Evolutionary conservation across 1,140 invertebrate genomes (phyloP), one percentile per base, ranked within the genome.

Genomic region (Ooceraea biroi): DNA sequence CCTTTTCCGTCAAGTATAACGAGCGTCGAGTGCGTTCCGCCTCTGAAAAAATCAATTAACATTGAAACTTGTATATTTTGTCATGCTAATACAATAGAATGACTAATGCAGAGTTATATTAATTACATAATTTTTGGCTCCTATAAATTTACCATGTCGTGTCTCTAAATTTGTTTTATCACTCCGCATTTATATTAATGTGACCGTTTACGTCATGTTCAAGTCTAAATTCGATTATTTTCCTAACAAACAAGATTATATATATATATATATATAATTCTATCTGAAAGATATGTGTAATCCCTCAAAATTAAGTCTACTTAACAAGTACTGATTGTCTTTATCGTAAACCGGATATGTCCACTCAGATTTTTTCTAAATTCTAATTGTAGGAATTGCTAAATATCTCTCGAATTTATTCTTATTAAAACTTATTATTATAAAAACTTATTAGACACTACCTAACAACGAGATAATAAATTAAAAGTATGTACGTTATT

Each of bases 11-110:
- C 95, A 80, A 97, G 95, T 57, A 98, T 96, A 48, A 97, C 95
- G 25, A 98, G 94, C 71, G 96, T 96, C 1, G 98, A 98, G 89
- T 97, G 96, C 30, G 98, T 98, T 30, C 96, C 97, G 44, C 98
- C 98, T 17, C 98, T 98, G 91, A 68, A 95, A 95, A 46, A 69
- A 78, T 71, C 12, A 30, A 61, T 30, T 76, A 41, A 48, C 17
- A 14, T 69, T 78, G 36, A 52, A 41, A 19, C 30, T 55, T 72
- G 7, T 7, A 36, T 2, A 36, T 7, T 36, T 36, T 36, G 2
- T 36, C 36, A 3, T 36, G 7, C 7, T 36, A 36, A 3, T 7
- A 36, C 7, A 7, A 36, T 36, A 36, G 36, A 36, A 36, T 36
- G 36, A 36, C 7, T 36, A 3, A 36, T 36, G 7, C 7, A 36